These are phyloP conservation scores for Melanophora roralis DNA, from an alignment of 2,888 invertebrate genomes.

Conservation along the genomic window DNA sequence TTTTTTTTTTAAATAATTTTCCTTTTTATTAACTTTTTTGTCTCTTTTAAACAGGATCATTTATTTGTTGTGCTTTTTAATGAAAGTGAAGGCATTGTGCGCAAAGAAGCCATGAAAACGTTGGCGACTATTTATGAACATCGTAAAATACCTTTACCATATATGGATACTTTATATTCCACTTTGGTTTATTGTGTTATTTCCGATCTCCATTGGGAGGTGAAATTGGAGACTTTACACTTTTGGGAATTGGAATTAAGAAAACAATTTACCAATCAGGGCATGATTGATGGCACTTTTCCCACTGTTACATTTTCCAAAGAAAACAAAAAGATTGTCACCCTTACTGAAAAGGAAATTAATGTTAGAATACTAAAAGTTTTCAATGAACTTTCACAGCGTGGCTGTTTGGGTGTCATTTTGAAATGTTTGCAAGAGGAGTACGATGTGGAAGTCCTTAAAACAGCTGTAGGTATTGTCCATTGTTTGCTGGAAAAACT, in stretches of 20 bases:
- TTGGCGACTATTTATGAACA: conserved; percentile 83
- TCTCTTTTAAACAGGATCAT: conserved; percentile 76
- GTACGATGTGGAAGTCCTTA: conserved; percentile 85
- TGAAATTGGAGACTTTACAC: conserved; percentile 83
- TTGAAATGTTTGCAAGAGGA: conserved; percentile 83
- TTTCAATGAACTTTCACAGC: conserved; percentile 82
- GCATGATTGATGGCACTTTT: conserved; percentile 89
- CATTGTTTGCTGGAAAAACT: conserved; percentile 78
- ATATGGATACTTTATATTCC: conserved; percentile 80
- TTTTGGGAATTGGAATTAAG: conserved; percentile 86
- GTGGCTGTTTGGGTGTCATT: conserved; percentile 85
- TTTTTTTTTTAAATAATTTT: neutral
- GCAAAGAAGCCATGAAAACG: conserved; percentile 84
- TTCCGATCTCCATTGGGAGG: conserved; percentile 89
- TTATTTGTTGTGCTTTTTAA: conserved; percentile 79
- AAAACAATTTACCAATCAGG: conserved; percentile 83
- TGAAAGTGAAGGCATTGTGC: conserved; percentile 87
- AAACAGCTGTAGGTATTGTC: conserved; percentile 80
- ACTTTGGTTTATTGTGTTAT: conserved; percentile 83
- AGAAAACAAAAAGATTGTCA: conserved; percentile 86
- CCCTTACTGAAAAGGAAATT: conserved; percentile 82
- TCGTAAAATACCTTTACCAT: conserved; percentile 79
- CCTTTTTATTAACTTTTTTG: conserved; percentile 26
- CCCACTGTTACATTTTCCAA: conserved; percentile 88
- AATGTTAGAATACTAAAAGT: conserved; percentile 81